Conservation (phyloP, 30 jellyfish, hydroid and myxozoan genomes). For the Mastigias papua region DNA sequence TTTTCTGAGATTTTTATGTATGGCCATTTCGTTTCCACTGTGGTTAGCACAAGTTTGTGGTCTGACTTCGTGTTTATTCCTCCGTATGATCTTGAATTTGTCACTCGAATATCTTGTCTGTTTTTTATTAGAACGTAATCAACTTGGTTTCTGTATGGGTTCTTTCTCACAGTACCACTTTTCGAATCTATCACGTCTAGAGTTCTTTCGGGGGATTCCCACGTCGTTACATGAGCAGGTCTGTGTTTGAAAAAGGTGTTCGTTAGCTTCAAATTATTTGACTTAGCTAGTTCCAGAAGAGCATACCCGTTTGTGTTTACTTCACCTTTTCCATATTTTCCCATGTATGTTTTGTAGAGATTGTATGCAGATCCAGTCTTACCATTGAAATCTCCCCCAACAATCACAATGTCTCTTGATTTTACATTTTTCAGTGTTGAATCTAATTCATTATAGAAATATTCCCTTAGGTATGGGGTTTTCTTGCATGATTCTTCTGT, state of each 20-base stretch:
- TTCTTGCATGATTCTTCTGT: slow-evolving; percentile 3
- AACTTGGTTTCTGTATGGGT: slow-evolving; percentile 38
- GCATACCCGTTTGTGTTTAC: neutral
- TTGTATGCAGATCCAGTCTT: slow-evolving; percentile 11
- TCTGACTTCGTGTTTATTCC: slow-evolving; percentile 35
- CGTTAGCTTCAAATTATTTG: neutral
- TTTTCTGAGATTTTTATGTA: slow-evolving; percentile 1
- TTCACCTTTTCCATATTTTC: neutral
- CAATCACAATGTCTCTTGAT: slow-evolving; percentile 21
- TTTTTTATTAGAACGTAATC: slow-evolving; percentile 13
- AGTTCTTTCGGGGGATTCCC: slow-evolving; percentile 27
- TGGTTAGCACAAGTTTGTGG: slow-evolving; percentile 24
- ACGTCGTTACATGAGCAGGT: slow-evolving; percentile 24
- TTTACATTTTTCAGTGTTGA: neutral
- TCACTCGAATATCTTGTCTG: neutral
- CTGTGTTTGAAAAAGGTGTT: slow-evolving; percentile 25
- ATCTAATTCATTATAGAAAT: slow-evolving; percentile 9
- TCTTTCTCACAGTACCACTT: slow-evolving; percentile 7
- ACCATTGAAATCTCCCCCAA: slow-evolving; percentile 20
- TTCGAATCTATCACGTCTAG: slow-evolving; percentile 1
- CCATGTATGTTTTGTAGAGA: neutral
- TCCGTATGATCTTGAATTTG: slow-evolving; percentile 29
- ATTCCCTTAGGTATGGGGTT: slow-evolving; percentile 13
- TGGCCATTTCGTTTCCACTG: slow-evolving; percentile 18
- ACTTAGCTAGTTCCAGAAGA: neutral